Percentiles rank a stretch among this genome's conserved stretches.
phyloP scores from a whole-genome alignment of 2,888 invertebrate genomes.

The Lysandra bellargus region DNA sequence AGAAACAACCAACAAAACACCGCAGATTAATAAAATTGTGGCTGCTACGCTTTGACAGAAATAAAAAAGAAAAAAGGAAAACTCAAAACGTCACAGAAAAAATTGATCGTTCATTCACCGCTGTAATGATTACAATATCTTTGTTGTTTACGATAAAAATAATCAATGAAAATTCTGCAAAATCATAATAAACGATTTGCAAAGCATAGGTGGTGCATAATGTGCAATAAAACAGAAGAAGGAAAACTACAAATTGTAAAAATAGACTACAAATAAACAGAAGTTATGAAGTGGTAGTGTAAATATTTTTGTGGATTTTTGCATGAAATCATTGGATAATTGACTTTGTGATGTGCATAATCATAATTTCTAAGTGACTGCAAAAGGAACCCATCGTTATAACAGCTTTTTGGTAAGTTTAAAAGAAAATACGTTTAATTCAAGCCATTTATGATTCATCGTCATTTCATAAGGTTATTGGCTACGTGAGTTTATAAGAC shows the following conservation, averaged over 20 bases:
- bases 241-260: slow-evolving; percentile 36
- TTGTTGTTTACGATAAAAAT: slow-evolving; percentile 76
- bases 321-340: slow-evolving; percentile 14
- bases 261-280: slow-evolving; percentile 31
- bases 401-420: slow-evolving; percentile 60
- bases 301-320: slow-evolving; percentile 27
- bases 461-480: slow-evolving; percentile 46
- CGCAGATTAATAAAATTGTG: neutral
- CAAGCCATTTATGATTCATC: slow-evolving; percentile 61
- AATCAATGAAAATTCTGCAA: slow-evolving; percentile 73
- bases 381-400: neutral
- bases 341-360: slow-evolving; percentile 58
- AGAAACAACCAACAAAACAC: neutral
- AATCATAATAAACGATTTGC: slow-evolving; percentile 57
- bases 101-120: slow-evolving; percentile 79
- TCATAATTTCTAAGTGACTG: slow-evolving; percentile 13
- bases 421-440: slow-evolving; percentile 56
- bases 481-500: slow-evolving; percentile 41
- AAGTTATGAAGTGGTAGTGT: slow-evolving; percentile 11
- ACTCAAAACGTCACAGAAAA: slow-evolving; percentile 45
- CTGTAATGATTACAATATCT: slow-evolving; percentile 61
- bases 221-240: slow-evolving; percentile 58
- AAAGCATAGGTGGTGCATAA: slow-evolving; percentile 59
- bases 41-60: neutral
- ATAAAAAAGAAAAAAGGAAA: slow-evolving; percentile 8